These are phyloP conservation scores for Tupaia chinensis DNA, from an alignment of 2,113 vertebrate species.

Conservation along the genomic window DNA sequence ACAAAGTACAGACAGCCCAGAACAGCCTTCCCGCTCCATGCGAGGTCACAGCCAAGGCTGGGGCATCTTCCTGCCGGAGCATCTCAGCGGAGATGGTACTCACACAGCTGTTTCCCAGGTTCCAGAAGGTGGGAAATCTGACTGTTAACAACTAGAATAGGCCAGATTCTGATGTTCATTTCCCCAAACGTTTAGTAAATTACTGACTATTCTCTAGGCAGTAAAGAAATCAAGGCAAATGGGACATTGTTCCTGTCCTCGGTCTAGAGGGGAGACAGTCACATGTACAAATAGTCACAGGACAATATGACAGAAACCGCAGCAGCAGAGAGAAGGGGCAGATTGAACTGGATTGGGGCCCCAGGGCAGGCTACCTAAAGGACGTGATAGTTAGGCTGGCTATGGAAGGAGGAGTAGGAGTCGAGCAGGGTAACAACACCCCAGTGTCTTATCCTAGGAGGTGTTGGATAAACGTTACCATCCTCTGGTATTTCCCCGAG, in stretches of 20 bases:
- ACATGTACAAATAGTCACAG: neutral
- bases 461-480: neutral
- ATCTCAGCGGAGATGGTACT: neutral
- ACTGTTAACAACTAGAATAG: neutral
- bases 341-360: neutral
- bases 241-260: neutral
- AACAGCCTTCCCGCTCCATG: neutral
- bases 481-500: neutral
- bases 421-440: neutral
- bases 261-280: neutral
- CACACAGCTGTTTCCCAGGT: neutral
- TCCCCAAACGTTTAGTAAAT: neutral
- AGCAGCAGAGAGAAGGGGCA: neutral
- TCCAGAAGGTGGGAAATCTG: neutral
- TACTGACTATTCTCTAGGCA: neutral
- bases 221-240: neutral
- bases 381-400: neutral
- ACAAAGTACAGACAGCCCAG: neutral
- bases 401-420: conserved; percentile 8
- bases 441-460: neutral
- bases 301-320: neutral
- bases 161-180: neutral
- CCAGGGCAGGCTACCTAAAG: neutral
- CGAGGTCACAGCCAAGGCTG: neutral
- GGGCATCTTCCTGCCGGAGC: neutral